Conservation (phyloP, 2,113 vertebrate genomes). For the Cryptomyrus ogoouensis region DNA sequence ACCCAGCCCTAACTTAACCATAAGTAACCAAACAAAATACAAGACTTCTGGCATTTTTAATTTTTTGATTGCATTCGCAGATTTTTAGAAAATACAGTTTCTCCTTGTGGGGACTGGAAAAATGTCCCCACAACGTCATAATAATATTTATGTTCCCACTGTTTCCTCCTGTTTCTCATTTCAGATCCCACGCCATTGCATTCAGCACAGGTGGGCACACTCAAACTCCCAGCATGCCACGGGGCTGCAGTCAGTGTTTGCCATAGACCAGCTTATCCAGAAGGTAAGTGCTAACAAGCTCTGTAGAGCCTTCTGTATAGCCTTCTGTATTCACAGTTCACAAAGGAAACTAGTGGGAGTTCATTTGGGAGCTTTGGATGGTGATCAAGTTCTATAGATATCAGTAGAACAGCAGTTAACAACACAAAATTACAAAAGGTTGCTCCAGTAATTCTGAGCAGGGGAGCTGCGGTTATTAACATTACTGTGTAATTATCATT, state of each 20-base stretch:
- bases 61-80: neutral
- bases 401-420: neutral
- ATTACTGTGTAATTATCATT: neutral
- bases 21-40: neutral
- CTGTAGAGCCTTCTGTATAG: neutral
- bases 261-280: slow-evolving; percentile 58
- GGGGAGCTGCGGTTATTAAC: neutral
- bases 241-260: slow-evolving; percentile 27
- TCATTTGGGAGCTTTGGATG: neutral
- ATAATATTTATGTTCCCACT: neutral
- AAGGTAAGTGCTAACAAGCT: slow-evolving; percentile 51
- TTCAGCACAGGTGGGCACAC: neutral
- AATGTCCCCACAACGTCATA: neutral
- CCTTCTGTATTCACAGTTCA: neutral
- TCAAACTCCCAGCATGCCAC: slow-evolving; percentile 16
- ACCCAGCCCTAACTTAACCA: neutral
- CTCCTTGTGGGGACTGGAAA: neutral
- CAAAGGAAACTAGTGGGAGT: neutral
- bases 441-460: neutral
- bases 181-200: neutral
- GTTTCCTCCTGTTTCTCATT: neutral
- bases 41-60: neutral
- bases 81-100: neutral
- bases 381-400: neutral
- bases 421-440: neutral